These are phyloP conservation scores for Pterocles gutturalis DNA, from an alignment of 2,113 vertebrate species.

Conservation along the genomic window DNA sequence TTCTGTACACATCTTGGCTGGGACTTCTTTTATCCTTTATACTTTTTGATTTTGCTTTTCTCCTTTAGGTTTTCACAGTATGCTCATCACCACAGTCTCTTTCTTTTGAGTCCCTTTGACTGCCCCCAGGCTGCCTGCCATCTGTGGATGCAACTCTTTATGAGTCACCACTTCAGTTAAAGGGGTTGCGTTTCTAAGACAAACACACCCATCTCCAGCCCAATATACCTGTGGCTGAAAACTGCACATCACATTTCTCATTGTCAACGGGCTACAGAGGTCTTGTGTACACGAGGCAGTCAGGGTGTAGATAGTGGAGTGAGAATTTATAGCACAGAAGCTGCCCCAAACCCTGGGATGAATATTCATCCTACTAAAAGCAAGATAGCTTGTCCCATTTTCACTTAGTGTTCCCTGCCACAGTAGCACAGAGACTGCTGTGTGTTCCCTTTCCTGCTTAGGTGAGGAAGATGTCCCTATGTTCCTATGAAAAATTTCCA, in stretches of 20 bases:
- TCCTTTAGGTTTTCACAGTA: background rate
- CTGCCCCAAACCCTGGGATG: background rate
- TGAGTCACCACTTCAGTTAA: background rate
- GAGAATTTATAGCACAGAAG: background rate
- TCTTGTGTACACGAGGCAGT: background rate
- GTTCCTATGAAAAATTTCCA: background rate
- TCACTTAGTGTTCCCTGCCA: background rate
- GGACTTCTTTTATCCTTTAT: background rate
- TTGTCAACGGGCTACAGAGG: background rate
- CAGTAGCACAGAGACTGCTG: background rate
- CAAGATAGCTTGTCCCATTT: background rate
- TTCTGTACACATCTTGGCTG: background rate
- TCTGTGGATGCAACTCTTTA: background rate
- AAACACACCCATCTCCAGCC: background rate
- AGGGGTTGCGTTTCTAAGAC: background rate
- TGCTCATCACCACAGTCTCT: background rate
- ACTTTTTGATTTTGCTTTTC: background rate
- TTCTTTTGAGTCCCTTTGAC: background rate
- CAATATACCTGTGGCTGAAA: background rate
- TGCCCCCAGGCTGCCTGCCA: background rate
- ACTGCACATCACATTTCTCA: background rate
- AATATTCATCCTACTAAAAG: background rate
- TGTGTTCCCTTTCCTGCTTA: background rate
- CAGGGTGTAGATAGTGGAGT: background rate
- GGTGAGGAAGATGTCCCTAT: background rate